Base-by-base conservation (phyloP, 2,113 vertebrate genomes). In the Xerus inauris region DNA sequence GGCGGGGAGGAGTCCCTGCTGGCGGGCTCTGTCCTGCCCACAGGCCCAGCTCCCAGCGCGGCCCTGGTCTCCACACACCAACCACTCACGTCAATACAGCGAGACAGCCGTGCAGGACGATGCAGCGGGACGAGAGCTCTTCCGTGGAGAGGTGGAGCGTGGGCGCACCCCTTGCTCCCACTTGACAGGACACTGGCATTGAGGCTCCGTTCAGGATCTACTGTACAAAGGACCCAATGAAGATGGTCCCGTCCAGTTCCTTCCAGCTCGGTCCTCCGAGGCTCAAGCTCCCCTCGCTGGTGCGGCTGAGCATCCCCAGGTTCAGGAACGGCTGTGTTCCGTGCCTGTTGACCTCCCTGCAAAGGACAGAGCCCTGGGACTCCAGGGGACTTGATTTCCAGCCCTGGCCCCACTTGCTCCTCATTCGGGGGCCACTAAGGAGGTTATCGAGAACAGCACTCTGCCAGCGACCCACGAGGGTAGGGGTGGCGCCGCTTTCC, bases 1-100 rank as follows among this genome's bases (percentile, higher is more conserved):
- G 47, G 65, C 0, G 10, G 4, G 42, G n/a, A n/a, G n/a, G 11
- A 19, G 1, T 57, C 6, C 0, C 49, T 3, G 26, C 2, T 14
- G 6, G 11, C 10, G 35, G 76, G 81, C 59, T 47, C 69, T 9
- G 49, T 42, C 28, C 17, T 17, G 10, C 10, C 14, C 12, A 4
- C 5, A 72, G 13, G 6, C 11, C 45, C 5, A 49, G 49, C 35
- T 65, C 20, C 30, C n/a, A 30, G 19, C 30, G 45, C n/a, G 54
- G 6, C 1, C 32, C 28, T 3, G 2, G 11, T 51, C 71, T 84
- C 57, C 6, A 82, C 38, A 65, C 40, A 49, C 57, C 45, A 64
- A 14, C 5, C 20, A 28, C n/a, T n/a, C n/a, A 5, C 49, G 86
- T 20, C 22, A 49, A 30, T 13, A 49, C 59, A 80, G 71, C 22